These are phyloP conservation scores for Synergus laeviventris DNA, from an alignment of 2,888 invertebrate genomes.

Conservation along the genomic window DNA sequence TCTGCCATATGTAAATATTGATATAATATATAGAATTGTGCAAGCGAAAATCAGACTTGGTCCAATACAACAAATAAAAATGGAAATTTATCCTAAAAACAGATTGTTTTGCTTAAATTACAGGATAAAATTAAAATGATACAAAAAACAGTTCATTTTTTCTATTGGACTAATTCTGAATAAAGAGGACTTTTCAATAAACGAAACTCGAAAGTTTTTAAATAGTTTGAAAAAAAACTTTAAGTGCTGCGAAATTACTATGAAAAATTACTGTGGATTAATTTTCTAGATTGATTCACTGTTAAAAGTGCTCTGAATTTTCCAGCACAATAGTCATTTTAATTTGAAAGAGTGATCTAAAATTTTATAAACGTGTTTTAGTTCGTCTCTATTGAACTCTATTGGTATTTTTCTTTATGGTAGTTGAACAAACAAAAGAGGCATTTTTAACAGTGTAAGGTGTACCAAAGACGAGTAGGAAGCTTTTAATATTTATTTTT, in stretches of 20 bases:
- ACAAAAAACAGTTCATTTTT: neutral
- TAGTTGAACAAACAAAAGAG: neutral
- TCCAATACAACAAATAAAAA: neutral
- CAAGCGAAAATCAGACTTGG: neutral
- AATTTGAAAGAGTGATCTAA: no score
- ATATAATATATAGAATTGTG: conserved; percentile 44
- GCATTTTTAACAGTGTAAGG: neutral
- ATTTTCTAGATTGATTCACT: neutral
- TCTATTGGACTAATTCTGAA: neutral
- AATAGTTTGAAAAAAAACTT: neutral
- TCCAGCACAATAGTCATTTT: neutral
- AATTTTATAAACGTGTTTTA: no score
- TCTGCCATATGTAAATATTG: conserved; percentile 41
- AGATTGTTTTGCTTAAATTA: neutral
- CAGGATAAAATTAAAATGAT: neutral
- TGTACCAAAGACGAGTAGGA: neutral
- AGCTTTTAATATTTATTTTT: conserved; percentile 2
- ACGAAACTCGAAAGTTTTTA: neutral
- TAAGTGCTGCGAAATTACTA: neutral
- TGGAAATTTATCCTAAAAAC: no score
- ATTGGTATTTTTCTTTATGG: no score
- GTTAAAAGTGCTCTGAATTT: neutral
- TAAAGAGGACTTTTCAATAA: neutral
- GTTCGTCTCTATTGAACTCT: no score
- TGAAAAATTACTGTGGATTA: neutral